Evolutionary conservation across 2,113 vertebrate species (phyloP), one percentile per base, ranked within the genome.

Genomic region (Sigmodon hispidus): DNA sequence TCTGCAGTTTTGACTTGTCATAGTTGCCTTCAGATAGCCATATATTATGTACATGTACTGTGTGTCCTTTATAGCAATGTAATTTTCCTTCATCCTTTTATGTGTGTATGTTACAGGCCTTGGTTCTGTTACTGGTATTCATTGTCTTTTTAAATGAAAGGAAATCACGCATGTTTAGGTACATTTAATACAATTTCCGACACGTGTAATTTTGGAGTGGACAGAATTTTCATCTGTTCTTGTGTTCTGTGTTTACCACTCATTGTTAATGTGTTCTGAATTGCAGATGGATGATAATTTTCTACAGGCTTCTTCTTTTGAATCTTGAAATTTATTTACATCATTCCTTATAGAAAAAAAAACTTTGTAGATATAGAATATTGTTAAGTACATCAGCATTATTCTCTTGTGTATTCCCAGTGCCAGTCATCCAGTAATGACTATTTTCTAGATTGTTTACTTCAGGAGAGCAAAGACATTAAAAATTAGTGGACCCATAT

Each of bases 41-140:
- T 40, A 40, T 24, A 4, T n/a, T 11, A 24, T n/a, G 52, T n/a
- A 13, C 52, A 57, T 0, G 1, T 7, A 7, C 21, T 26, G 1
- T 40, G 3, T 55, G 36, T 81, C 22, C 36, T 40, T 40, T 57
- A 3, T 24, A 40, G 36, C 6, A 6, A 1, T 40, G 12, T 15
- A 59, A n/a, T n/a, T 22, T 59, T 81, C 52, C 55, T 81, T 24
- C 21, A 7, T 7, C 79, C 12, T 80, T 21, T 40, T n/a, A 59
- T 40, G 5, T 13, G 11, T 57, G 21, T 19, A 3, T 36, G 50
- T 10, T 79, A 29, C 21, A n/a, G 57, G 50, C 34, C 19, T 80
- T n/a, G 17, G 5, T n/a, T n/a, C 77, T n/a, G 50, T 57, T 57
- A 80, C 11, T n/a, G 11, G n/a, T 6, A n/a, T 24, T 19, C 57